These are phyloP conservation scores for Rhombomys opimus DNA, from an alignment of 2,113 vertebrate species.

Conservation along the genomic window DNA sequence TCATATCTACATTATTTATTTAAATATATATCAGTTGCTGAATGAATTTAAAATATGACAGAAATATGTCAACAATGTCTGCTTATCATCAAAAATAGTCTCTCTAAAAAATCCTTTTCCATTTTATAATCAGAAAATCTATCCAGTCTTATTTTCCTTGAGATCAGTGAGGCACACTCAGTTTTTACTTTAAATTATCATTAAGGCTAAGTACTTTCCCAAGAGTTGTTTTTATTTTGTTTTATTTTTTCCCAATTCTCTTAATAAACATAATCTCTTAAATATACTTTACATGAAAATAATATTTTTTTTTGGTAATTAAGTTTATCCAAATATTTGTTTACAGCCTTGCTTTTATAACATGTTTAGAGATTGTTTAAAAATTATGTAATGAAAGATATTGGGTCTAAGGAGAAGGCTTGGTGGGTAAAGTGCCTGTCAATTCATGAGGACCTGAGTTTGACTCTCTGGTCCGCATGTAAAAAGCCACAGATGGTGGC, in stretches of 20 bases:
- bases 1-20: neutral
- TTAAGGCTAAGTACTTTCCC: neutral
- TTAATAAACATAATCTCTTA: neutral
- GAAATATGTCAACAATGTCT: neutral
- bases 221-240: neutral
- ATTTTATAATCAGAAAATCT: conserved; percentile 38
- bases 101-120: neutral
- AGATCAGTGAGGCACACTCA: neutral
- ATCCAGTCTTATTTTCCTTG: neutral
- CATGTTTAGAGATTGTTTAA: neutral
- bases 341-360: conserved; percentile 15
- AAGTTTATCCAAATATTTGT: neutral
- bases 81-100: neutral
- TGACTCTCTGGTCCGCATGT: neutral
- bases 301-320: neutral
- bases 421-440: neutral
- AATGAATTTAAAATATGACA: neutral
- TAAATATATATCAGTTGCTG: neutral
- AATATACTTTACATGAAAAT: neutral
- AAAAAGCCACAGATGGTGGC: neutral
- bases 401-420: neutral
- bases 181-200: neutral
- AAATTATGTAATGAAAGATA: neutral
- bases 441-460: neutral
- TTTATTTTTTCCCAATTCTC: neutral